Evolutionary conservation across 2,888 invertebrate genomes (phyloP), one percentile per base, ranked within the genome.

Genomic region (Chorisops tibialis): DNA sequence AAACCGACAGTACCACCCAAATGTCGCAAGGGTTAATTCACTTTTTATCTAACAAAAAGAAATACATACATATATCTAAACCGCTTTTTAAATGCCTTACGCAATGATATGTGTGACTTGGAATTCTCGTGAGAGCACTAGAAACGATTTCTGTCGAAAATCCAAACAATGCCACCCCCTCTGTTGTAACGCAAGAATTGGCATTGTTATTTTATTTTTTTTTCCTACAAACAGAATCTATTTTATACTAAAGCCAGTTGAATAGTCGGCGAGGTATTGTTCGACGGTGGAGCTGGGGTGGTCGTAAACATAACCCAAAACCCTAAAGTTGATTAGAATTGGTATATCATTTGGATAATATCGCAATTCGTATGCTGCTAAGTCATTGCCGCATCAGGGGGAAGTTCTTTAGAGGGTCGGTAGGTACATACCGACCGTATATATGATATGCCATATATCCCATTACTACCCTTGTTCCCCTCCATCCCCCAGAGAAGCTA

Each of bases 301-400:
- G 22, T 48, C 37, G 59, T 37, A 41, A 49, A 41, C 49, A 30
- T 41, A 49, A 11, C 60, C 37, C 21, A 50, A 50, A 60, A 63
- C 69, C 67, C 66, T 64, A 69, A 69, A 69, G 68, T 71, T 72
- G 72, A 72, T 73, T 73, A 72, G 70, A 71, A 71, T 70, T 69
- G 69, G 69, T 68, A 71, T 67, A 68, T 69, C 70, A 71, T 73
- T 73, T 71, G 70, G 70, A 70, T 73, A 73, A 73, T 72, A 70
- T 68, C 69, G 72, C 70, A 70, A 73, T 73, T 73, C 70, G 71
- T 71, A 73, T 73, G 72, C 72, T 70, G 69, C 69, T 67, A 69
- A 63, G 56, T 65, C 54, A 64, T 66, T 65, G 50, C 49, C 50
- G 50, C 56, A 56, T 35, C 56, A 56, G 43, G 56, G 37, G n/a